Percentiles rank a stretch among this genome's conserved stretches.
phyloP scores from a whole-genome alignment of 2,113 vertebrate genomes.

The Pycnonotus jocosus region DNA sequence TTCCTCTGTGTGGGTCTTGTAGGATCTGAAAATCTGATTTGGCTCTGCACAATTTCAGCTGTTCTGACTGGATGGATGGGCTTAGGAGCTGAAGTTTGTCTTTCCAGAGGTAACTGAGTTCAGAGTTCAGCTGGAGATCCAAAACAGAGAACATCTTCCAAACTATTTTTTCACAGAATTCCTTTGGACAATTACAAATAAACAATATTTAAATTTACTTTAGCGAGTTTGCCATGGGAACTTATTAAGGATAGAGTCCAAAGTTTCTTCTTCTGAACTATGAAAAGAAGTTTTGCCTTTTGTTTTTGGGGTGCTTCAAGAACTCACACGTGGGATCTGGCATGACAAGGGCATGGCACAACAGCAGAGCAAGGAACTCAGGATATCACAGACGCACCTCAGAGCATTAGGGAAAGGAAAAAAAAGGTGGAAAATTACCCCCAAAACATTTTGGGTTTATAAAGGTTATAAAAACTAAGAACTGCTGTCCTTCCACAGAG shows the following conservation, averaged over 20 bases:
- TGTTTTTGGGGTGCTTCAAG: not conserved
- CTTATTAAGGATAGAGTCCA: not conserved
- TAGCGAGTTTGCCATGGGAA: not conserved
- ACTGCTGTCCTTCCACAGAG: fast-evolving
- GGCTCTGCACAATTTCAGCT: not conserved
- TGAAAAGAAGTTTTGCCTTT: not conserved
- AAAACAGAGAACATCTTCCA: not conserved
- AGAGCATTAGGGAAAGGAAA: not conserved
- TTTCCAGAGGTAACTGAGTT: not conserved
- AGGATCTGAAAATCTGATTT: not conserved
- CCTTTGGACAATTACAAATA: not conserved
- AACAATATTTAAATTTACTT: not conserved
- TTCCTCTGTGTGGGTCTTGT: fast-evolving
- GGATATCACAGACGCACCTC: fast-evolving
- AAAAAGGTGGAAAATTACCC: fast-evolving
- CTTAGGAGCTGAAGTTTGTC: not conserved
- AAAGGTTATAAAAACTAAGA: not conserved
- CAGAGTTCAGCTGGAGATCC: not conserved
- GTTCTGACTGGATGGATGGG: not conserved
- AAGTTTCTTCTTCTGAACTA: not conserved
- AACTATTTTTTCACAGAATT: not conserved
- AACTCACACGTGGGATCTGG: not conserved
- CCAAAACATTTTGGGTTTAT: not conserved
- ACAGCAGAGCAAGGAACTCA: not conserved
- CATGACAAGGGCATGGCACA: too few relatives aligned